A percentile compares a stretch with the other conserved stretches of the same genome.
Conservation (phyloP, 2,888 invertebrate species). For the Xanthorhoe designata region DNA sequence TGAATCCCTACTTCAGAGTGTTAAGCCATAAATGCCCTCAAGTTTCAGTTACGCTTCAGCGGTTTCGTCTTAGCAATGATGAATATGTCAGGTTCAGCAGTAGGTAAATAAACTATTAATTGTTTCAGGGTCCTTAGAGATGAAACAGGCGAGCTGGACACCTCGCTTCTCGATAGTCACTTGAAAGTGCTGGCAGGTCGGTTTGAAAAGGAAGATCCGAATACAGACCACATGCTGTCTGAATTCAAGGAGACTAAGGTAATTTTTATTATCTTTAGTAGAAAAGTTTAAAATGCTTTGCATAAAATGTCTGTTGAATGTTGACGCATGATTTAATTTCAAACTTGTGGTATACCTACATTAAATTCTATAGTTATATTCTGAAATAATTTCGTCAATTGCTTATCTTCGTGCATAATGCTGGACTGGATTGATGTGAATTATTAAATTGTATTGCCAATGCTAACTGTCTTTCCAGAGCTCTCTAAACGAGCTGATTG, state of each 20-base stretch:
- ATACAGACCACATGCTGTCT: constrained; percentile 60
- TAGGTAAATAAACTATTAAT: neutral
- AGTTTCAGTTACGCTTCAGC: neutral
- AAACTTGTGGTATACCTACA: too few relatives aligned
- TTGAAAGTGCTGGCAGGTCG: constrained; percentile 63
- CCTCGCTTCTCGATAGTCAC: constrained; percentile 69
- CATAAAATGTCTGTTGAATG: neutral
- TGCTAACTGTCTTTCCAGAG: constrained; percentile 24
- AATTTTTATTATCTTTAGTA: constrained; percentile 14
- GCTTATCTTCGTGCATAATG: too few relatives aligned
- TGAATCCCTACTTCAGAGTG: too few relatives aligned
- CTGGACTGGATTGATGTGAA: too few relatives aligned
- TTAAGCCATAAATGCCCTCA: too few relatives aligned
- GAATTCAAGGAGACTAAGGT: constrained; percentile 76
- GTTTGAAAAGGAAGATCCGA: constrained; percentile 68
- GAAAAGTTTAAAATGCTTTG: neutral
- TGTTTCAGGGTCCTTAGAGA: constrained; percentile 64
- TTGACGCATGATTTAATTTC: too few relatives aligned
- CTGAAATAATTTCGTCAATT: too few relatives aligned
- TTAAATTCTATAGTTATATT: too few relatives aligned
- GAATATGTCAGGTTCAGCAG: neutral
- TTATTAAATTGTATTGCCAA: too few relatives aligned
- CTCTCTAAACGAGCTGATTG: constrained; percentile 69
- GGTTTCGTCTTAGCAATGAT: neutral
- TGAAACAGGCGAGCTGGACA: constrained; percentile 62